phyloP scores from a whole-genome alignment of 2,888 invertebrate species.

The Epinotia brunnichana region DNA sequence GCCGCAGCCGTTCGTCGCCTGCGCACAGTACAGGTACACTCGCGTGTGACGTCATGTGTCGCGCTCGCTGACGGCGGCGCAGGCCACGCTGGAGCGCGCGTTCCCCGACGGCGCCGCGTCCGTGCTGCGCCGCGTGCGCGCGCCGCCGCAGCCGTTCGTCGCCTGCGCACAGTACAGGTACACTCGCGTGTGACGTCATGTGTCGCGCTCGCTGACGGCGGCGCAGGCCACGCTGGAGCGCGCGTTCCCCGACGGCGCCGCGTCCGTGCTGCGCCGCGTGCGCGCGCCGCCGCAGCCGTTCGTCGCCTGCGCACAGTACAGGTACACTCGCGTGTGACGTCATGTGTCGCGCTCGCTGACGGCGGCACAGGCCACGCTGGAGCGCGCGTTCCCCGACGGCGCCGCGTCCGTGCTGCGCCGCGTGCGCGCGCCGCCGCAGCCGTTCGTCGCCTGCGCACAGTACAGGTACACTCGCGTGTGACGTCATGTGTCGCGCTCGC shows the following conservation, averaged over 20 bases:
- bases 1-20: slow-evolving; percentile 75
- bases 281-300: slow-evolving; percentile 50
- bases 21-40: slow-evolving; percentile 87
- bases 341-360: slow-evolving; percentile 81
- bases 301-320: slow-evolving; percentile 90
- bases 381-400: slow-evolving; percentile 77
- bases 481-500: slow-evolving; percentile 76
- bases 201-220: slow-evolving; percentile 82
- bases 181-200: no score
- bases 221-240: slow-evolving; percentile 72
- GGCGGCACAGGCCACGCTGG: slow-evolving; percentile 69
- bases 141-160: slow-evolving; percentile 62
- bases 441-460: slow-evolving; percentile 87
- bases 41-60: slow-evolving; percentile 38
- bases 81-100: slow-evolving; percentile 68
- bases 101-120: slow-evolving; percentile 85
- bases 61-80: slow-evolving; percentile 83
- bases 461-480: slow-evolving; percentile 77
- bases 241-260: slow-evolving; percentile 82
- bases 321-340: slow-evolving; percentile 50
- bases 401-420: slow-evolving; percentile 84
- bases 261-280: slow-evolving; percentile 79
- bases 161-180: slow-evolving; percentile 89
- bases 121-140: slow-evolving; percentile 67
- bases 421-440: slow-evolving; percentile 48